These are phyloP conservation scores for Leucopternis melanops DNA, from an alignment of 2,113 vertebrate genomes.

Conservation along the genomic window DNA sequence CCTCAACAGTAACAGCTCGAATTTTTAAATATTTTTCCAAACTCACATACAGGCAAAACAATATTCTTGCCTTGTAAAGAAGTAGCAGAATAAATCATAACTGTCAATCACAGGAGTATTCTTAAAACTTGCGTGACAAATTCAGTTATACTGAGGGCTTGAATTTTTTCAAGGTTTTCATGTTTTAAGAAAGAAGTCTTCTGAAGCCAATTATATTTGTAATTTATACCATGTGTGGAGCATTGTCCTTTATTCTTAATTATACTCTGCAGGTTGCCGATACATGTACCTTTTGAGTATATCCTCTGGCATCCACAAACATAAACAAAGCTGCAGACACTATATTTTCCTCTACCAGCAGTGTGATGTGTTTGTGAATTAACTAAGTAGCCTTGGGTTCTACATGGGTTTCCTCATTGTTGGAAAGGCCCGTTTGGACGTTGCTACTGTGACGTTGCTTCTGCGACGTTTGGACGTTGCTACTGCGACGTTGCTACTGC, in stretches of 20 bases:
- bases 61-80: neutral
- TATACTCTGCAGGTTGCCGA: conserved; percentile 19
- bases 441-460: no score
- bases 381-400: conserved; percentile 7
- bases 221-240: neutral
- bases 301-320: conserved; percentile 20
- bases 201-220: neutral
- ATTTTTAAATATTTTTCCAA: neutral
- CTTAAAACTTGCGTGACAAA: neutral
- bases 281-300: neutral
- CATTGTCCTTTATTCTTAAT: conserved; percentile 38
- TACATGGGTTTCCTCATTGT: neutral
- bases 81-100: neutral
- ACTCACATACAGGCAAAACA: neutral
- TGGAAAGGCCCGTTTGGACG: no score
- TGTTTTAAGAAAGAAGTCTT: neutral
- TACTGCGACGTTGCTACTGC: no score
- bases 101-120: neutral
- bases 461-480: no score
- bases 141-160: neutral
- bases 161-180: neutral
- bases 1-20: neutral
- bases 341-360: conserved; percentile 20
- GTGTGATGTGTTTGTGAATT: conserved; percentile 40
- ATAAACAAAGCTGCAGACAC: conserved; percentile 61